A percentile compares a stretch with the other conserved stretches of the same genome.
Evolutionary conservation across 2,797 vertebrate species (phyloP).

Genomic region (Epinephelus malabaricus): DNA sequence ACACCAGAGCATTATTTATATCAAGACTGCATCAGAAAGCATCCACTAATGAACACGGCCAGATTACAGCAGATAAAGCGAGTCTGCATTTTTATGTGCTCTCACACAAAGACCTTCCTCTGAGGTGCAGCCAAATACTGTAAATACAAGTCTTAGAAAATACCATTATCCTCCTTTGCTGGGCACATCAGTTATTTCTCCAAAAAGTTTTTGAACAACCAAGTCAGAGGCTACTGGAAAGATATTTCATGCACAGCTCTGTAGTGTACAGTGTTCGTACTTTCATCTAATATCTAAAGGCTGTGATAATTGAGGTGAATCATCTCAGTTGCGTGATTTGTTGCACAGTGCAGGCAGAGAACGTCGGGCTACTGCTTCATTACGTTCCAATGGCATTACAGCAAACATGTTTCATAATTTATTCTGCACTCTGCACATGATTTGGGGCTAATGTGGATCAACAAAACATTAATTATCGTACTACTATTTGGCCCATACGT

Average conservation of each 20-base stretch:
- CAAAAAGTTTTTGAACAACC: neutral
- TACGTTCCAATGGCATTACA: constrained; percentile 6
- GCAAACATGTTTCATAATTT: neutral
- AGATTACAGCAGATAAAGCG: neutral
- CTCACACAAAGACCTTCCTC: constrained; percentile 14
- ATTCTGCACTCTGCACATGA: neutral
- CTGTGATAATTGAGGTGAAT: constrained; percentile 1
- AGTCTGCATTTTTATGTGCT: neutral
- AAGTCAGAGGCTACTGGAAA: neutral
- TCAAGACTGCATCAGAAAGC: constrained; percentile 12
- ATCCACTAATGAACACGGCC: neutral
- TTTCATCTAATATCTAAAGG: neutral
- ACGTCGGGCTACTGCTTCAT: neutral
- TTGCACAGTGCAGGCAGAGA: neutral
- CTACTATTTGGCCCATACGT: constrained; percentile 1
- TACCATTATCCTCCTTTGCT: neutral
- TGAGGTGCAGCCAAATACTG: constrained; percentile 6
- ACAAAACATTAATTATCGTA: neutral
- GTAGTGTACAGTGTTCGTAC: neutral
- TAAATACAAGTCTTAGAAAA: neutral
- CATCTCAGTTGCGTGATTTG: constrained; percentile 1
- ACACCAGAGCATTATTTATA: constrained; percentile 29
- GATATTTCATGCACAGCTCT: neutral
- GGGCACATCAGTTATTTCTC: neutral
- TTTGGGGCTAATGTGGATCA: neutral